phyloP scores from a whole-genome alignment of 92 coral and sea anemone genomes.

The Heliopora coerulea region DNA sequence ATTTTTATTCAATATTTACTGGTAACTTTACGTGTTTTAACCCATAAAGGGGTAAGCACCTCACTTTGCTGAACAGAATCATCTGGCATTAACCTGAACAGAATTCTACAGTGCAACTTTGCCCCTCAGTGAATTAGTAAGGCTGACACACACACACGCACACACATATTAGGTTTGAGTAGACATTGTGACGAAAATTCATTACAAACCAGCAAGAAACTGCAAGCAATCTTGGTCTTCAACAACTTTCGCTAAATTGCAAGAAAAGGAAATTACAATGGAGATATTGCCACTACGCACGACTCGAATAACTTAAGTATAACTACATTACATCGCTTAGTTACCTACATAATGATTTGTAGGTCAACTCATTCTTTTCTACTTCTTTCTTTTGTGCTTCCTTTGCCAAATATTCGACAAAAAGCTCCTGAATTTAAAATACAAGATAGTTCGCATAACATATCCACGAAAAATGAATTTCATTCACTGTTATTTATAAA shows the following conservation, averaged over 20 bases:
- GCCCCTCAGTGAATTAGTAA: too few relatives aligned
- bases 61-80: too few relatives aligned
- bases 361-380: conserved; percentile 52
- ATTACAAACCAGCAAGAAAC: conserved; percentile 69
- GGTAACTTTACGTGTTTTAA: too few relatives aligned
- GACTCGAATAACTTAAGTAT: too few relatives aligned
- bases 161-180: too few relatives aligned
- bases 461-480: background rate
- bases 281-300: too few relatives aligned
- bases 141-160: too few relatives aligned
- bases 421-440: conserved; percentile 58
- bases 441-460: background rate
- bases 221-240: conserved; percentile 87
- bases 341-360: conserved; percentile 70
- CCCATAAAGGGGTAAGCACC: too few relatives aligned
- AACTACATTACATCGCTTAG: background rate
- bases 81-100: too few relatives aligned
- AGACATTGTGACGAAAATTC: too few relatives aligned
- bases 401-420: conserved; percentile 63
- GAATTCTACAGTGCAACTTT: too few relatives aligned
- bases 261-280: background rate
- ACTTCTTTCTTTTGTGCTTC: conserved; percentile 65
- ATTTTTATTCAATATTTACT: too few relatives aligned
- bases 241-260: conserved; percentile 66
- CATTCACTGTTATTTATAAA: background rate